These are phyloP conservation scores for Phataginus tetradactyla DNA, from an alignment of 2,797 vertebrate genomes.

Conservation along the genomic window DNA sequence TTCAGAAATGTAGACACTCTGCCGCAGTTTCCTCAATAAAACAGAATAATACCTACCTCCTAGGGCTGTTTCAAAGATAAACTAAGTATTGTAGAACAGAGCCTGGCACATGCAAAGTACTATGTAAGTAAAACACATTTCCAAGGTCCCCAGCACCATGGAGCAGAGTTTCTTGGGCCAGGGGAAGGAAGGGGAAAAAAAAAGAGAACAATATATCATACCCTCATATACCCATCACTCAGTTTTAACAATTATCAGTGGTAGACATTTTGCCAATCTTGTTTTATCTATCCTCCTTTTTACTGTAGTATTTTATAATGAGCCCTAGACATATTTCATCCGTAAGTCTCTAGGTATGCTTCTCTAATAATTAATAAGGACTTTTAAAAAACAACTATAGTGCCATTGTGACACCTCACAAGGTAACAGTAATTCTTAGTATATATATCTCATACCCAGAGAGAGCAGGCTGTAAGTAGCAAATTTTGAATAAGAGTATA, in stretches of 20 bases:
- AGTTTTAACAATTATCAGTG: not conserved
- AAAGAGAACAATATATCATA: not conserved
- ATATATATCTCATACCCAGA: not conserved
- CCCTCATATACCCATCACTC: not conserved
- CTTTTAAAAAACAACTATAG: not conserved
- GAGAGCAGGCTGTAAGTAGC: not conserved
- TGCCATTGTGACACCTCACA: not conserved
- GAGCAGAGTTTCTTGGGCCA: too few relatives aligned
- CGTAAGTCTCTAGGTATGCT: not conserved
- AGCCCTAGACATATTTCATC: not conserved
- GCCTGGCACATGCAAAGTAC: too few relatives aligned
- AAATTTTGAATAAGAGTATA: not conserved
- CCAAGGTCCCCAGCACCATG: too few relatives aligned
- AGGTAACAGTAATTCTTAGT: not conserved
- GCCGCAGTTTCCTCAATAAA: too few relatives aligned
- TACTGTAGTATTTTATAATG: not conserved
- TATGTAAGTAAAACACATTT: too few relatives aligned
- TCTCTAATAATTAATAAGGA: not conserved
- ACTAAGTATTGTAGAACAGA: too few relatives aligned
- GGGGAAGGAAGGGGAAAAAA: too few relatives aligned
- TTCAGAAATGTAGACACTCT: not conserved
- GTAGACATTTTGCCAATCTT: not conserved
- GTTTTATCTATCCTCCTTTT: not conserved
- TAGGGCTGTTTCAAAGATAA: too few relatives aligned
- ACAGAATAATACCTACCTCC: too few relatives aligned